Base-by-base conservation (phyloP, 2,797 vertebrate genomes). In the Hydrocynus forskahlii region DNA sequence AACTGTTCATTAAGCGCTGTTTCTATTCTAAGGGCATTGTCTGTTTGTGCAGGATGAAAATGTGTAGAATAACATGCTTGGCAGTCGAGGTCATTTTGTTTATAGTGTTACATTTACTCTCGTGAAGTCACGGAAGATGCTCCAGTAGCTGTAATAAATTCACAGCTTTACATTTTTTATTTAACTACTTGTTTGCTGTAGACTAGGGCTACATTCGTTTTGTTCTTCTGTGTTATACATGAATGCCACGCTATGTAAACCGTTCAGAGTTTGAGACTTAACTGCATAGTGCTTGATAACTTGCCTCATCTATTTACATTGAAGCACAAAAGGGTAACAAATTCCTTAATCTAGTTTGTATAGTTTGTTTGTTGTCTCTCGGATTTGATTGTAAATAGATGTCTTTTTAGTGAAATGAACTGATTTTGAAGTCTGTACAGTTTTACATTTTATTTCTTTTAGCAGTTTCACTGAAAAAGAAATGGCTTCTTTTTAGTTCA, bases 371-470 rank as follows among this genome's bases (percentile, higher is more conserved):
- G 19, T 68, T 45, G 19, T 71, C 16, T 73, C n/a, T 75, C 45
- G n/a, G 60, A 25, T 75, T 60, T 75, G 38, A 23, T 14, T 75
- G 72, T 75, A 75, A 75, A 75, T 75, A 60, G 72, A 60, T 45
- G 12, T 7, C n/a, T 62, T 74, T 81, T 76, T 69, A 38, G 19
- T 60, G 25, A 68, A 52, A 6, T 23, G 43, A 81, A 54, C 14
- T 48, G 12, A 19, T 68, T 81, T 60, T 50, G 17, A 76, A 81
- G 16, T 19, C 16, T 81, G 79, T 81, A 81, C 74, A 81, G 74
- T 76, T 76, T 43, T 71, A 76, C n/a, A 76, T 63, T 64, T 52
- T 67, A 1, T 25, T 70, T 43, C 4, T 71, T 81, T 25, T 75
- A 69, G 54, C 50, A 72, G 29, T 60, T 59, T 23, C n/a, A 43